phyloP scores from a whole-genome alignment of 2,113 vertebrate genomes.

The Herpetotheres cachinnans region DNA sequence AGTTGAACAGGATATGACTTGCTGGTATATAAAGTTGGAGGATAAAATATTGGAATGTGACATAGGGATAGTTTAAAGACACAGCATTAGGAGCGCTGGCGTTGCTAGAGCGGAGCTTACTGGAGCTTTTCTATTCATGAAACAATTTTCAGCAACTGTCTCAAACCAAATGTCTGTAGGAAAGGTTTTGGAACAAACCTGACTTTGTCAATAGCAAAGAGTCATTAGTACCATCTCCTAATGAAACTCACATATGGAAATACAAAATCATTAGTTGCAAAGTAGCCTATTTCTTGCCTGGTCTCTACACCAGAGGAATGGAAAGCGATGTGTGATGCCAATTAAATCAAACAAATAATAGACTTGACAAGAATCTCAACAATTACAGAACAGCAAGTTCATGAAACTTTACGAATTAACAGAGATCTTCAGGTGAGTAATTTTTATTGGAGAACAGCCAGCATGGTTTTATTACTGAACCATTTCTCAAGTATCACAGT shows the following conservation, averaged over 20 bases:
- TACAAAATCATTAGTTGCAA: neutral
- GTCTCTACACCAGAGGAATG: neutral
- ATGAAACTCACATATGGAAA: neutral
- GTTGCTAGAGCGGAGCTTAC: neutral
- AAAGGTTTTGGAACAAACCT: neutral
- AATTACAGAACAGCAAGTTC: neutral
- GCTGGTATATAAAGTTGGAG: neutral
- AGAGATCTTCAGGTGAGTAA: neutral
- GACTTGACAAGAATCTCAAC: neutral
- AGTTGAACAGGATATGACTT: neutral
- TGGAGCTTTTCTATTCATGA: neutral
- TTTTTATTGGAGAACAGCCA: neutral
- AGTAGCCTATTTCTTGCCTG: neutral
- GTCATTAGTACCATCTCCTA: neutral
- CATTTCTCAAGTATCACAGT: neutral
- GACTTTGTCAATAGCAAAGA: neutral
- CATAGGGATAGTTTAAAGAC: neutral
- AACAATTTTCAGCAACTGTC: neutral
- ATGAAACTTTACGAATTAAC: neutral
- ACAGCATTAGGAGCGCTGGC: accelerated
- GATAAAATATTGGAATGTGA: neutral
- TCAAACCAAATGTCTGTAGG: neutral
- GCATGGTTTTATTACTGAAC: neutral
- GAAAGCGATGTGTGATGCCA: neutral
- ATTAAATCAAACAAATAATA: neutral